Percentiles rank a stretch among this genome's conserved stretches.
These are phyloP conservation scores for Myotis myotis DNA, from an alignment of 2,797 vertebrate species.

Conservation along the genomic window DNA sequence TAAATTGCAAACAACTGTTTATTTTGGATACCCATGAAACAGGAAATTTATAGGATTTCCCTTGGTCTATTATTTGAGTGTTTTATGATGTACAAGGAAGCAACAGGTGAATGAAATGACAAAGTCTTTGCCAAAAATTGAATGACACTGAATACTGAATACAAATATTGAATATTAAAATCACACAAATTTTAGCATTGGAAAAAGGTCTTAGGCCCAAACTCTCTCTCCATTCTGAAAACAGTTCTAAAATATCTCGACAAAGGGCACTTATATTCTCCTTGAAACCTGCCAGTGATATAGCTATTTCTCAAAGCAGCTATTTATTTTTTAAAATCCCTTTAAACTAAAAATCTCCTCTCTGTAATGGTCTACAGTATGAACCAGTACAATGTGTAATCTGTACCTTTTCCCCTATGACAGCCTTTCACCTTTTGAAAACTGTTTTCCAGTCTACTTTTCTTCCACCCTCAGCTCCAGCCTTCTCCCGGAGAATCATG, in stretches of 20 bases:
- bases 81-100: not conserved
- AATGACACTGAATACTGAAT: not conserved
- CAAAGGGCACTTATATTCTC: not conserved
- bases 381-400: not conserved
- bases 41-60: not conserved
- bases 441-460: not conserved
- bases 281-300: not conserved
- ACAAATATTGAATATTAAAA: not conserved
- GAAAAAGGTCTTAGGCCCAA: not conserved
- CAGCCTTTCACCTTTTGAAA: not conserved
- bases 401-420: not conserved
- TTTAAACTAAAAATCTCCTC: not conserved
- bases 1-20: not conserved
- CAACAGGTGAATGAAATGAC: not conserved
- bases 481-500: not conserved
- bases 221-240: not conserved
- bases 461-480: not conserved
- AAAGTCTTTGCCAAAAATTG: not conserved
- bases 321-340: conserved; percentile 6
- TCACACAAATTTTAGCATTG: not conserved
- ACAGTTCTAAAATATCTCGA: not conserved
- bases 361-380: not conserved
- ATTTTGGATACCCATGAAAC: not conserved
- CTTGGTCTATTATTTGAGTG: not conserved
- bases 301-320: not conserved